Evolutionary conservation across 2,113 vertebrate genomes (phyloP).

Genomic region (Drymodes brunneopygia): DNA sequence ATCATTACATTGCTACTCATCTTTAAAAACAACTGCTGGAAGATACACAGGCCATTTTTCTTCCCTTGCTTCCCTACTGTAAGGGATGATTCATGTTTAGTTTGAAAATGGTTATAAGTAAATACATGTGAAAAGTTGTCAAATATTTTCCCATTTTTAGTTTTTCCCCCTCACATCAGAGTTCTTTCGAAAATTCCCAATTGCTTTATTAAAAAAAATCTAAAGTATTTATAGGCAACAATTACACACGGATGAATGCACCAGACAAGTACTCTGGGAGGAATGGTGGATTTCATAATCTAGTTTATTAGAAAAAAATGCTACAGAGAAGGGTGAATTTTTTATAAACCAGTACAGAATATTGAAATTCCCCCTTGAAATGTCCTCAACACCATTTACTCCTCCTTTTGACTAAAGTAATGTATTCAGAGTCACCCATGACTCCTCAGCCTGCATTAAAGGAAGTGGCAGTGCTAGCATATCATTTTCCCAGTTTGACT

Average conservation of each 20-base stretch:
- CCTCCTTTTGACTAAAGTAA: background rate
- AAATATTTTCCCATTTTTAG: background rate
- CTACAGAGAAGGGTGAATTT: background rate
- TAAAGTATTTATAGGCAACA: background rate
- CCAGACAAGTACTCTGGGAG: background rate
- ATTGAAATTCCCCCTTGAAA: background rate
- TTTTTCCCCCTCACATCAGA: background rate
- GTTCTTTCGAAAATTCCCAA: background rate
- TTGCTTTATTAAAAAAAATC: background rate
- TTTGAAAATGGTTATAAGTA: background rate
- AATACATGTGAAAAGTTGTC: background rate
- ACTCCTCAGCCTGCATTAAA: background rate
- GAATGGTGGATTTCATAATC: background rate
- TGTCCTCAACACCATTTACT: background rate
- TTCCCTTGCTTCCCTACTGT: background rate
- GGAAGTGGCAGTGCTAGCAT: fast-evolving
- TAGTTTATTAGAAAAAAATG: background rate
- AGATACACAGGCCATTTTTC: background rate
- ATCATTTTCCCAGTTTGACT: background rate
- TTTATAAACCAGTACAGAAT: background rate
- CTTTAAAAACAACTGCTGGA: background rate
- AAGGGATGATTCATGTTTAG: background rate
- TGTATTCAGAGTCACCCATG: background rate
- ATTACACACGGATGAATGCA: background rate
- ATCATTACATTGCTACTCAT: background rate